Conservation (phyloP, 2,797 vertebrate species). For the Pseudopleuronectes americanus region DNA sequence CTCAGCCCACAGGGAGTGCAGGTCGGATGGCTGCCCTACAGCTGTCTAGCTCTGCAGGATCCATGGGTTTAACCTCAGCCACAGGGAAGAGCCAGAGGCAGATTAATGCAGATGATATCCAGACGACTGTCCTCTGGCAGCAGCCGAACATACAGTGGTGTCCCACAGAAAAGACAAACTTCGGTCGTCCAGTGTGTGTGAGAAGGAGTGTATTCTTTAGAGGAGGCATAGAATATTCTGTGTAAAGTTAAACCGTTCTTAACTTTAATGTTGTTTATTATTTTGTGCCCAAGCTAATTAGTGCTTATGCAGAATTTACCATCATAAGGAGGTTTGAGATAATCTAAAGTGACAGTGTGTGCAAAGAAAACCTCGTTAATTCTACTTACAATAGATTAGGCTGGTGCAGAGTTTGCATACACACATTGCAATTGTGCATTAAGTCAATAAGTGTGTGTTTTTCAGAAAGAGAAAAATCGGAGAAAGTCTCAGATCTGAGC, state of each 20-base stretch:
- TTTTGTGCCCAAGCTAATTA: conserved; percentile 6
- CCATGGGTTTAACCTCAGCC: conserved; percentile 53
- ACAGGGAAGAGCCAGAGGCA: conserved; percentile 53
- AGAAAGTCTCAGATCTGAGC: conserved; percentile 6
- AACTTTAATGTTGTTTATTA: conserved; percentile 10
- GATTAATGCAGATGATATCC: conserved; percentile 59
- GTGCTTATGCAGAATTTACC: background rate
- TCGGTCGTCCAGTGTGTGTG: conserved; percentile 22
- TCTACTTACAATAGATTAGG: conserved; percentile 2
- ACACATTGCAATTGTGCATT: background rate
- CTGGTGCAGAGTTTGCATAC: background rate
- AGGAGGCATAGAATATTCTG: background rate
- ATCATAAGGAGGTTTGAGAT: background rate
- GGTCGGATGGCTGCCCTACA: conserved; percentile 45
- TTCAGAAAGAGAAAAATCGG: conserved; percentile 1
- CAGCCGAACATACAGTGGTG: conserved; percentile 19
- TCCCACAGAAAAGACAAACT: conserved; percentile 39
- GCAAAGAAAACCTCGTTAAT: background rate
- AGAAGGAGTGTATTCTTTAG: conserved; percentile 5
- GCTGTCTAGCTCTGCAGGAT: conserved; percentile 58
- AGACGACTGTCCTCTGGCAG: conserved; percentile 35
- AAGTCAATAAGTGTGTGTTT: background rate
- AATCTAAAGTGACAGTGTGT: background rate
- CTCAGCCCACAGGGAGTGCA: conserved; percentile 48
- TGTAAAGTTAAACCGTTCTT: conserved; percentile 7